Conservation (phyloP, 2,888 invertebrate species). For the Ophioninae sp. region DNA sequence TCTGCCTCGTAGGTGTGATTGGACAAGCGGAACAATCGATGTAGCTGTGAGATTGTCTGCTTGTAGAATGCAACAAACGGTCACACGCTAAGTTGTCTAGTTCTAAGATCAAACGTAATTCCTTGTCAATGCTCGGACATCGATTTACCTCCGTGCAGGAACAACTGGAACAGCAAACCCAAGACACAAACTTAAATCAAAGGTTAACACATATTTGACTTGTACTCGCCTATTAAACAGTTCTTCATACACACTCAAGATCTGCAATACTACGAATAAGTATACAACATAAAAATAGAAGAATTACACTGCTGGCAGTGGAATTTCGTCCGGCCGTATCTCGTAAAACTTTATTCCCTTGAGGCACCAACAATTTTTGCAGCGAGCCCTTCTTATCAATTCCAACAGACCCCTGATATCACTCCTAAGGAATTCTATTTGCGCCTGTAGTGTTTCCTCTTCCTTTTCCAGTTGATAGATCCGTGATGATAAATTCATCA, state of each 20-base stretch:
- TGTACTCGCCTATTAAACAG: background rate
- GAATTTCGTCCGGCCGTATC: conserved; percentile 77
- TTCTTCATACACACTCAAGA: background rate
- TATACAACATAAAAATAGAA: conserved; percentile 11
- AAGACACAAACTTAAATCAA: background rate
- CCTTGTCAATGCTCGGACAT: conserved; percentile 67
- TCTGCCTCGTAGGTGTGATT: conserved; percentile 52
- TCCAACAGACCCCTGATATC: conserved; percentile 83
- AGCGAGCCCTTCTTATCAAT: conserved; percentile 82
- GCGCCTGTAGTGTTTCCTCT: conserved; percentile 79
- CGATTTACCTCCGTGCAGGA: conserved; percentile 75
- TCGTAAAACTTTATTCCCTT: conserved; percentile 83
- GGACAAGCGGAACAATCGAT: conserved; percentile 48
- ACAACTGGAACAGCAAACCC: conserved; percentile 70
- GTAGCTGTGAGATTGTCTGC: conserved; percentile 32
- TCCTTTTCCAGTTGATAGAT: conserved; percentile 70
- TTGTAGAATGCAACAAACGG: conserved; percentile 41
- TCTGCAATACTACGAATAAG: background rate
- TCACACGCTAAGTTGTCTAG: conserved; percentile 50
- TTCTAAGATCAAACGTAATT: conserved; percentile 69
- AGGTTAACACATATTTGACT: conserved; percentile 3
- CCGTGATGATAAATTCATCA: conserved; percentile 72
- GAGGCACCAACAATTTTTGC: conserved; percentile 82
- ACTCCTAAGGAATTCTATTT: conserved; percentile 81
- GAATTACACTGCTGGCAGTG: conserved; percentile 71